These are phyloP conservation scores for Melanogrammus aeglefinus DNA, from an alignment of 2,797 vertebrate species.

Conservation along the genomic window DNA sequence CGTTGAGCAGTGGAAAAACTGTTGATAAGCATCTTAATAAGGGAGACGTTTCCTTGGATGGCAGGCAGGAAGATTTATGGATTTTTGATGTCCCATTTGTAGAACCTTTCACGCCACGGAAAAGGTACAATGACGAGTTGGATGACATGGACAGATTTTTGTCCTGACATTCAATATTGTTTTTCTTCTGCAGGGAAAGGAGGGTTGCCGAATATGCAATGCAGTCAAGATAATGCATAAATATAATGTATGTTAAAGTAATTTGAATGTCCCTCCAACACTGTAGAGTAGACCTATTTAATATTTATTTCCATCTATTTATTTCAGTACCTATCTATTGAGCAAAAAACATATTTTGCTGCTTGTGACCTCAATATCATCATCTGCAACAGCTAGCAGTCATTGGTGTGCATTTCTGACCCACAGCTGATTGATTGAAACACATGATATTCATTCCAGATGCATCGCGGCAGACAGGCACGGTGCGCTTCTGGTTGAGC, in stretches of 20 bases:
- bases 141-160: not conserved
- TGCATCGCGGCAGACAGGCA: too few species aligned
- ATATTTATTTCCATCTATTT: not conserved
- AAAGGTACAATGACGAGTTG: not conserved
- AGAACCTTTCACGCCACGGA: not conserved
- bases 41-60: conserved; percentile 17
- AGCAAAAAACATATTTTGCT: not conserved
- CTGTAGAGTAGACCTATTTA: not conserved
- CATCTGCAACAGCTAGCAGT: too few species aligned
- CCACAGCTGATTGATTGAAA: too few species aligned
- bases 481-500: not conserved
- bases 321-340: not conserved
- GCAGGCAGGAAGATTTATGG: not conserved
- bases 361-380: too few species aligned
- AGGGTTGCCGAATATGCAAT: not conserved
- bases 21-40: conserved; percentile 50
- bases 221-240: not conserved
- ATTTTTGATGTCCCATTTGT: not conserved
- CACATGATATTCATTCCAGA: too few species aligned
- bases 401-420: too few species aligned
- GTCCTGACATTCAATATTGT: not conserved
- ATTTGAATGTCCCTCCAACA: not conserved
- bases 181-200: not conserved
- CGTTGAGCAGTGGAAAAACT: conserved; percentile 48
- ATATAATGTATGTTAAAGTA: not conserved